Base-by-base conservation (phyloP, 2,113 vertebrate genomes). In the Mus spicilegus region DNA sequence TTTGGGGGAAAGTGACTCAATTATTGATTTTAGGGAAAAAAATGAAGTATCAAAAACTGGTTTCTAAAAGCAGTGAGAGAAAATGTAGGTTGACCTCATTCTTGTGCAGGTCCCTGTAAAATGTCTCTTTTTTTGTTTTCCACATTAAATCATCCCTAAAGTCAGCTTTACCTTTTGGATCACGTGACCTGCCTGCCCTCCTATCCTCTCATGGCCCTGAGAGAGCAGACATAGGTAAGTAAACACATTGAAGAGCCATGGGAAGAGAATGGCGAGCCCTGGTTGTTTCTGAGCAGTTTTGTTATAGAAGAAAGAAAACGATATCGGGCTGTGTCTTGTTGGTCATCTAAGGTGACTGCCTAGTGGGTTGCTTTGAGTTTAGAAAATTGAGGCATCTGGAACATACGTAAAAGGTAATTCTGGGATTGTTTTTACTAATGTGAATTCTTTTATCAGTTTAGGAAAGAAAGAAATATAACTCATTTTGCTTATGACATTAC, bases 401-500 rank as follows among this genome's bases (percentile, higher is more conserved):
- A 82, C 54, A 75, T 36, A 65, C 19, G 12, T 76, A 81, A 86
- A 87, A 87, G 65, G 70, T 89, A 91, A 82, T 63, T 90, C 56
- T 61, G 56, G n/a, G 22, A 51, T 85, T 16, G 63, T 70, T 19
- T 51, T 92, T 87, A 56, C 3, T 54, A 70, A 85, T 10, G 7
- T 70, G 87, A 93, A 80, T 80, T 69, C 9, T 72, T 95, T 89
- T 85, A 10, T 67, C 51, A 73, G 75, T 54, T 95, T 87, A 87
- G 54, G 13, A 73, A 89, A 89, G 70, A 96, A 87, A 84, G 22
- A 93, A 90, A 96, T n/a, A 90, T 4, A 91, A 69, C 12, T 72
- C 14, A 82, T 80, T 85, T 86, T 61, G 28, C 63, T 94, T 69
- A 49, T 65, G 87, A 80, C 73, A 94, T 16, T 16, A 82, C 69